Evolutionary conservation across 2,113 vertebrate genomes (phyloP).

Genomic region (Neodon shergylaensis): DNA sequence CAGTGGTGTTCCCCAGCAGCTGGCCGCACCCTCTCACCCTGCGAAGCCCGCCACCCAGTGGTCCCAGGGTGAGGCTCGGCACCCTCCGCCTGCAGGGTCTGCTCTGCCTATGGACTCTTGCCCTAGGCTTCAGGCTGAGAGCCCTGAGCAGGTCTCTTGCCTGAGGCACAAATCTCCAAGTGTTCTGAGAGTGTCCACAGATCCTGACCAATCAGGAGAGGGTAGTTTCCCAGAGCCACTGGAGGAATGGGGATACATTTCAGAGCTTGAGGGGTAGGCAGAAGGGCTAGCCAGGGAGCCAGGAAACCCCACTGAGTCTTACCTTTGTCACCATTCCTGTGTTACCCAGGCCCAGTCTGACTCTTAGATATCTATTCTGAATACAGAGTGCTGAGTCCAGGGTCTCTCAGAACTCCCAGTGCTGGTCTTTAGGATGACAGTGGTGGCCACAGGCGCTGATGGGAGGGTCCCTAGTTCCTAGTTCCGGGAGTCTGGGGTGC

Average conservation of each 20-base stretch:
- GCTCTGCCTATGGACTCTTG: not conserved
- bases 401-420: fast-evolving
- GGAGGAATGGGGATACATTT: not conserved
- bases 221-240: not conserved
- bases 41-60: not conserved
- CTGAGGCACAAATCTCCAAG: not conserved
- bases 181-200: fast-evolving
- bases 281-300: not conserved
- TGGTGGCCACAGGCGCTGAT: fast-evolving
- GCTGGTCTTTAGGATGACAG: not conserved
- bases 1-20: fast-evolving
- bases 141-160: fast-evolving
- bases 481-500: no score
- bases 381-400: not conserved
- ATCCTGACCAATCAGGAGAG: not conserved
- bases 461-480: not conserved
- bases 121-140: not conserved
- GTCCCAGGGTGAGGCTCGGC: fast-evolving
- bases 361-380: not conserved
- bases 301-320: not conserved
- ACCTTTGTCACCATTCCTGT: not conserved
- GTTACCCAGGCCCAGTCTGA: not conserved
- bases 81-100: not conserved
- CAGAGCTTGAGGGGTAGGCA: not conserved
- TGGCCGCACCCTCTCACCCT: not conserved